Base-by-base conservation (phyloP, 2,113 vertebrate genomes). In the Mustelus asterias region DNA sequence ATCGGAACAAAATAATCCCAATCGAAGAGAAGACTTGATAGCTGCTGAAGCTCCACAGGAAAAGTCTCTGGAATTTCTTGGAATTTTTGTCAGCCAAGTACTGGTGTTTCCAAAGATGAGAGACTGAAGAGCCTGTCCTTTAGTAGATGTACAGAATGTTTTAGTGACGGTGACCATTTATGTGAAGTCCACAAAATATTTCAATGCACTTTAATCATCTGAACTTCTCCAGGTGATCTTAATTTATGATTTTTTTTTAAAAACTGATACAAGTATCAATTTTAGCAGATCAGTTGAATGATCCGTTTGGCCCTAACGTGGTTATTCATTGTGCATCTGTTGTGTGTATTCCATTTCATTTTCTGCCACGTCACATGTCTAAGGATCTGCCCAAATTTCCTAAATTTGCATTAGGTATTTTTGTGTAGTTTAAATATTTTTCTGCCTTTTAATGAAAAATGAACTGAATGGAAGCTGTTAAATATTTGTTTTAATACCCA, bases 121-220 rank as follows among this genome's bases (percentile, higher is more conserved):
- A 83, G 37, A 7, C 80, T 5, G 33, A n/a, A 26, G 60, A 92
- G 54, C 54, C 89, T 33, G 18, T 26, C 29, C 88, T 65, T 93
- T n/a, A 22, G 89, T 65, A 93, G 60, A 63, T 65, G 20, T 20
- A 93, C 63, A 63, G n/a, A 93, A 93, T 37, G n/a, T 93, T 93
- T 93, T 41, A 65, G 33, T 67, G 60, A 93, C 22, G 33, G 18
- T 14, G 29, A 70, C 44, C 67, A 72, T 95, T 95, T 72, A 72
- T 95, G 67, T 95, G 94, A 94, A 67, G 41, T 76, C 67, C 89
- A 93, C 89, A 95, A 72, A 70, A 72, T 26, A 98, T 98, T 96
- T 98, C 96, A 97, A 98, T 98, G 99, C 99, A 99, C 99, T 99
- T 99, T 99, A 99, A 97, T 98, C 97, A 99, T 99, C 98, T 99